Conservation (phyloP, 2,888 invertebrate species). For the Allolobophora icterica region DNA sequence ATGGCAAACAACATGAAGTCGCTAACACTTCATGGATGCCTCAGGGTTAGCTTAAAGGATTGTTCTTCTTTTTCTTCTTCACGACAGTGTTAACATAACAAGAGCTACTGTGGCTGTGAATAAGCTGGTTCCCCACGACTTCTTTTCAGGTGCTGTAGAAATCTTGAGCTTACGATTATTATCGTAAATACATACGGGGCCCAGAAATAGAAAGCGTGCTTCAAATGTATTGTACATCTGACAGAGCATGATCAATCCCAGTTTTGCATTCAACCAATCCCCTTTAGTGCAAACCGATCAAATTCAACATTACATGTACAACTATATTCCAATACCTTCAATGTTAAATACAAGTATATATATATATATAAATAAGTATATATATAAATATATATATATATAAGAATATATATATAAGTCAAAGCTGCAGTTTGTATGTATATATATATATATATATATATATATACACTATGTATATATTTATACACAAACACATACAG, state of each 20-base stretch:
- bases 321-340: background rate
- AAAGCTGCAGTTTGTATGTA: too few relatives aligned
- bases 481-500: too few relatives aligned
- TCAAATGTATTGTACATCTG: background rate
- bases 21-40: too few relatives aligned
- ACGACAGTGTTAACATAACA: background rate
- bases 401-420: background rate
- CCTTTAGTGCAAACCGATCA: background rate
- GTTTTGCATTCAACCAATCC: too few relatives aligned
- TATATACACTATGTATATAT: too few relatives aligned
- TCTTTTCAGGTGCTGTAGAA: too few relatives aligned
- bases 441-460: too few relatives aligned
- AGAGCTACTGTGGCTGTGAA: background rate
- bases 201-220: background rate
- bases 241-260: background rate
- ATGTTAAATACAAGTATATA: background rate
- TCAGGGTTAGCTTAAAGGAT: too few relatives aligned
- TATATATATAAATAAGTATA: background rate
- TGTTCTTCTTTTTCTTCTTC: too few relatives aligned
- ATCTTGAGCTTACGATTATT: too few relatives aligned
- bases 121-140: background rate
- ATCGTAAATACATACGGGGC: too few relatives aligned
- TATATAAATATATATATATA: background rate
- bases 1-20: too few relatives aligned
- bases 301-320: background rate